Base-by-base conservation (phyloP, 2,113 vertebrate species). In the Ptyas mucosa region DNA sequence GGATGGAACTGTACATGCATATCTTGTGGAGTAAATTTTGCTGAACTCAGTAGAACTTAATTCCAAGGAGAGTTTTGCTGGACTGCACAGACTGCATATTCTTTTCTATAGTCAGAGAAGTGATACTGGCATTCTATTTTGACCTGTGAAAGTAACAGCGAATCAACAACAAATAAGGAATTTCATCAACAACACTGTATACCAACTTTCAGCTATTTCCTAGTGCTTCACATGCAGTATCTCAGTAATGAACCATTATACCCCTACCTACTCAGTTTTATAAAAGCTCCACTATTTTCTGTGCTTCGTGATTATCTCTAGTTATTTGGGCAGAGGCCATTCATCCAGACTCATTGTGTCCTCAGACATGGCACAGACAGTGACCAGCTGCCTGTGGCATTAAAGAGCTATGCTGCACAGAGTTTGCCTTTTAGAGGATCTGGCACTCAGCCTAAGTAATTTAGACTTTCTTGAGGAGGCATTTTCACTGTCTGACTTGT, bases 371-470 rank as follows among this genome's bases (percentile, higher is more conserved):
- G 64, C 64, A 54, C 87, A 89, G 93, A 93, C 87, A 89, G 75
- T n/a, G 49, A 88, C 69, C 90, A 94, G 90, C 81, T 54, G 88
- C 87, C 75, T 69, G 18, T 89, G 87, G 87, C 49, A 91, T 64
- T 86, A 55, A 86, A 69, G 54, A 26, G 87, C 49, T 69, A 57
- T 88, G 7, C 85, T 57, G 52, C 49, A 64, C 57, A 23, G 54
- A 23, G 69, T 54, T 94, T 55, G 39, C 81, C 81, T 92, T 92
- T 92, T 61, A 29, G 69, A 39, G 85, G 51, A 52, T 26, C 91
- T 92, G 81, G 89, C 88, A 87, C 11, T 49, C 88, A 90, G 92
- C 92, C 92, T 90, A 93, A 93, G 89, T 85, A 90, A 90, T 89
- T 93, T 64, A 64, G 81, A 61, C 89, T 87, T 57, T 64, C 46